A percentile compares a stretch with the other conserved stretches of the same genome.
These are phyloP conservation scores for Zoanthus gigantus DNA, from an alignment of 92 coral and sea anemone genomes.

Conservation along the genomic window DNA sequence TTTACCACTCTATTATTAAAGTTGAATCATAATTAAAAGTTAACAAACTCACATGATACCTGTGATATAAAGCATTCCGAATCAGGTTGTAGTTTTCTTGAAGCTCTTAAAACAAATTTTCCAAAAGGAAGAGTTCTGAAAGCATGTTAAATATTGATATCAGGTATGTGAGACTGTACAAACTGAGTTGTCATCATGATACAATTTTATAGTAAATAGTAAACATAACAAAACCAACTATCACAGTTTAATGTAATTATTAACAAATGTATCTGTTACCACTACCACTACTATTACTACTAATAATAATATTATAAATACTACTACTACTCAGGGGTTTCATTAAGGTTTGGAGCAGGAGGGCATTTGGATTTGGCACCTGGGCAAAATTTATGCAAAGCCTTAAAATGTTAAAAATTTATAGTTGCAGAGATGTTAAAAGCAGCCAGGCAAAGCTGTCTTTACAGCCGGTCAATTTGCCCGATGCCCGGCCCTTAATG, in stretches of 20 bases:
- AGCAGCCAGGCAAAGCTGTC: no score
- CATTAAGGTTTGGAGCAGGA: no score
- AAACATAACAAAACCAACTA: no score
- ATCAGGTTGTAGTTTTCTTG: slow-evolving; percentile 69
- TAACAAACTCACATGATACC: slow-evolving; percentile 32
- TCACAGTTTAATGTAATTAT: no score
- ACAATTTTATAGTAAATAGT: no score
- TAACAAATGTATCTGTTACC: background rate
- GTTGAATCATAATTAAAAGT: background rate
- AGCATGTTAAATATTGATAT: background rate
- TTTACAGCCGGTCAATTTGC: no score
- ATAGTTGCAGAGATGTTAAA: no score
- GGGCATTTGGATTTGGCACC: no score
- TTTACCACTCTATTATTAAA: background rate
- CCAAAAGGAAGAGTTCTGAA: slow-evolving; percentile 80
- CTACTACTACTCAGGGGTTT: background rate
- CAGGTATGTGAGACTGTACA: background rate
- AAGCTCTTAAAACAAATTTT: slow-evolving; percentile 71
- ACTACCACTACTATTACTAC: background rate
- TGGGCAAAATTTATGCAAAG: no score
- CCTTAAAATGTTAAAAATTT: no score
- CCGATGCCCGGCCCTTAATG: no score
- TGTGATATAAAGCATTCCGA: slow-evolving; percentile 77
- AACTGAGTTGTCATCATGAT: background rate
- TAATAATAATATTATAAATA: background rate